Base-by-base conservation (phyloP, 2,888 invertebrate genomes). In the Synanthedon formicaeformis region DNA sequence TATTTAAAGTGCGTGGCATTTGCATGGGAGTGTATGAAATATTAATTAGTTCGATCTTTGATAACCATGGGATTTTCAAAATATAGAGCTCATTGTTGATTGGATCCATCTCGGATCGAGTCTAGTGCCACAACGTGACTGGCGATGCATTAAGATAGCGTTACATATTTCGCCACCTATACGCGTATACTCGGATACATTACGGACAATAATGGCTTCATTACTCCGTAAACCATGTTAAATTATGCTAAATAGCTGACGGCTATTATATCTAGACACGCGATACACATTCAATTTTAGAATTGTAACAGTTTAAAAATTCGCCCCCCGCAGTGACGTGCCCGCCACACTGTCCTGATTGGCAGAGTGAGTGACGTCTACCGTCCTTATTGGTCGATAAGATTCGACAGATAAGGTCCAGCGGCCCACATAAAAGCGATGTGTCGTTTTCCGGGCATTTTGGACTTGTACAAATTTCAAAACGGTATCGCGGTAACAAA, bases 301-400 rank as follows among this genome's bases (percentile, higher is more conserved):
- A 77, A 77, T 75, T 73, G 70, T 68, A 75, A 74, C 73, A 73
- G 69, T 79, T 81, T 75, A 66, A 75, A 23, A 76, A 75, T 73
- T 75, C 70, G 72, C 78, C 85, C 81, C 86, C 86, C 78, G 85
- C 75, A 67, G 84, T 60, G 84, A 69, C 60, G 73, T 71, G 76
- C 75, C 71, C 70, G 80, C 76, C 67, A 57, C 63, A 60, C 67
- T 56, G 66, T 65, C 74, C 76, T 73, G 83, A 85, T 85, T 81
- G 82, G 82, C 85, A 81, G 78, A 77, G 71, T 81, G 87, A 86
- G 83, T 86, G 86, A 87, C 87, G 85, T 82, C 67, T 72, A 77
- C 85, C 74, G 82, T 84, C 85, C 85, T 78, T 83, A 84, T 83
- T 80, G 84, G 83, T 77, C 78, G 86, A 87, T 86, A 80, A 86